A percentile compares a stretch with the other conserved stretches of the same genome.
Evolutionary conservation across 2,888 invertebrate species (phyloP).

Genomic region (Lutraria lutraria): DNA sequence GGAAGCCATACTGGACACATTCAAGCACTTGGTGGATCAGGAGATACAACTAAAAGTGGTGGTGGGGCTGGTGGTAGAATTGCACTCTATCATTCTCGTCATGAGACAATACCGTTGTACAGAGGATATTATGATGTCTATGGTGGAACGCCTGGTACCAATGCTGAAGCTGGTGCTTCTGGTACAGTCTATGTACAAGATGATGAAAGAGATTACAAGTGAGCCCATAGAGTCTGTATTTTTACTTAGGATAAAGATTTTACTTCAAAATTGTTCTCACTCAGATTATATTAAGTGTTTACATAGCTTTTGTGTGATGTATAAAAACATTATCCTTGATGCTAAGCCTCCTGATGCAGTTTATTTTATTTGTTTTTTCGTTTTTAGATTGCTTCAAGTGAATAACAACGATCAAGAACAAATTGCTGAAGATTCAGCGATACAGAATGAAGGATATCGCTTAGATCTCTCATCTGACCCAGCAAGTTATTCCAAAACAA

Average conservation of each 20-base stretch:
- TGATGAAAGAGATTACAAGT: conserved; percentile 59
- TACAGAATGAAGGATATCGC: conserved; percentile 70
- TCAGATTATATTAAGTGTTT: too few relatives aligned
- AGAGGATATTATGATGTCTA: conserved; percentile 73
- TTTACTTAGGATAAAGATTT: not conserved
- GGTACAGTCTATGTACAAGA: conserved; percentile 76
- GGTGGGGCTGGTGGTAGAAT: conserved; percentile 81
- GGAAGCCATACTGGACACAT: conserved; percentile 81
- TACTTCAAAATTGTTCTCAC: too few relatives aligned
- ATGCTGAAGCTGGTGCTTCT: conserved; percentile 79
- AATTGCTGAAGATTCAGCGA: conserved; percentile 65
- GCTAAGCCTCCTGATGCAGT: too few relatives aligned
- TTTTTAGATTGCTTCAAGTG: conserved; percentile 65
- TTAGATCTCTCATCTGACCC: conserved; percentile 63
- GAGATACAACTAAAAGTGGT: conserved; percentile 63
- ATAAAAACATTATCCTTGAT: too few relatives aligned
- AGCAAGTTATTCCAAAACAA: conserved; percentile 57
- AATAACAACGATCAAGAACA: conserved; percentile 73
- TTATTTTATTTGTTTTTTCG: not conserved
- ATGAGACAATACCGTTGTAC: conserved; percentile 72
- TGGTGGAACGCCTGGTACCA: conserved; percentile 70
- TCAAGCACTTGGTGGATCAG: conserved; percentile 75
- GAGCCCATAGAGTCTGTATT: not conserved
- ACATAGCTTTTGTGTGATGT: too few relatives aligned
- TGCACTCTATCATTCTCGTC: conserved; percentile 76